Evolutionary conservation across 2,888 invertebrate species (phyloP).

Genomic region (Hypsopygia costalis): DNA sequence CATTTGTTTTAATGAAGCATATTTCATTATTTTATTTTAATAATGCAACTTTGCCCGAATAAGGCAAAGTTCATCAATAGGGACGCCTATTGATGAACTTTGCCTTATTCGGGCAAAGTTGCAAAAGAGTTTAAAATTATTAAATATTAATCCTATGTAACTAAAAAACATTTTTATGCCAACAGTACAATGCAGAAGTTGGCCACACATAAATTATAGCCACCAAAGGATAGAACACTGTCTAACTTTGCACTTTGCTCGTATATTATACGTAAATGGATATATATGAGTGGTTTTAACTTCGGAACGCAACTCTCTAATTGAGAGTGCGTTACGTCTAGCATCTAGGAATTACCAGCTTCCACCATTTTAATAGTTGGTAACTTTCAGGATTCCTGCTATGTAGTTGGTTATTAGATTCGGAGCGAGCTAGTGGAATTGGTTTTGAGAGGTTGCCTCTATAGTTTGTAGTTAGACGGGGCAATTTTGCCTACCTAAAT

Average conservation of each 20-base stretch:
- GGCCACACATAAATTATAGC: slow-evolving; percentile 70
- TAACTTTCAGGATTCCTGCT: slow-evolving; percentile 16
- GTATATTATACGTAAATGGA: slow-evolving; percentile 76
- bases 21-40: no score
- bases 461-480: background rate
- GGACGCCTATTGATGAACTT: no score
- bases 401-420: slow-evolving; percentile 20
- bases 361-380: slow-evolving; percentile 20
- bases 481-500: no score
- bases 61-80: no score
- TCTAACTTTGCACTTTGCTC: slow-evolving; percentile 77
- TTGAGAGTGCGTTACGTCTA: slow-evolving; percentile 68
- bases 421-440: slow-evolving; percentile 9
- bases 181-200: slow-evolving; percentile 54
- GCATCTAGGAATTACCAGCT: slow-evolving; percentile 21
- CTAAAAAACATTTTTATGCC: no score
- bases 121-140: no score
- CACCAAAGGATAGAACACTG: slow-evolving; percentile 70
- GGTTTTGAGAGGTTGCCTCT: slow-evolving; percentile 11
- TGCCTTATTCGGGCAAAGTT: no score
- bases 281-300: slow-evolving; percentile 69
- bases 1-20: no score
- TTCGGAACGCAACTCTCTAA: slow-evolving; percentile 58
- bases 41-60: no score
- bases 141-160: no score